A percentile compares a stretch with the other conserved stretches of the same genome.
These are phyloP conservation scores for Hippocampus abdominalis DNA, from an alignment of 2,113 vertebrate genomes.

Conservation along the genomic window DNA sequence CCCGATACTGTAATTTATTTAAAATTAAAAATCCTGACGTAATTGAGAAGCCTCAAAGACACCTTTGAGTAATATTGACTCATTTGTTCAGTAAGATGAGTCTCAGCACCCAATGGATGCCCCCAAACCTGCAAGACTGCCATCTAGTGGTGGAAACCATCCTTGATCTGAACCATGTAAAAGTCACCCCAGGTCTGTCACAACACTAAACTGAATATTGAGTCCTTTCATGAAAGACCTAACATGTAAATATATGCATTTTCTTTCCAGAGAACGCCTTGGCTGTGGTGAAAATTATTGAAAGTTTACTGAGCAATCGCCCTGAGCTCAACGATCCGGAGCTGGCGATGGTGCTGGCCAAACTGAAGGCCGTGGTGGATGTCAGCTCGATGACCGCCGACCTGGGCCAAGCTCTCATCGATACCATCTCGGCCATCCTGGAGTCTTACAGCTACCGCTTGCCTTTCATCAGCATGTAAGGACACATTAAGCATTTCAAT, in stretches of 20 bases:
- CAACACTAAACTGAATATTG: neutral
- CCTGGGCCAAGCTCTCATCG: conserved; percentile 63
- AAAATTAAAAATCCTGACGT: no score
- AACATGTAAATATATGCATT: neutral
- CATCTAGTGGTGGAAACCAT: conserved; percentile 72
- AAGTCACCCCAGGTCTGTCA: conserved; percentile 74
- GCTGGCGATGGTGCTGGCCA: conserved; percentile 61
- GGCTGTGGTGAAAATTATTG: conserved; percentile 65
- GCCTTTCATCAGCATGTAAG: conserved; percentile 70
- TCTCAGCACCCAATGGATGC: conserved; percentile 69
- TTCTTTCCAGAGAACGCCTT: conserved; percentile 57
- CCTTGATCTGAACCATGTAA: conserved; percentile 60
- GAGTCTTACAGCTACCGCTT: conserved; percentile 64
- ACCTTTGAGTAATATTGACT: no score
- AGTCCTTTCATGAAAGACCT: neutral
- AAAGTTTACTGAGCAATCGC: conserved; percentile 45
- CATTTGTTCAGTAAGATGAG: conserved; percentile 51
- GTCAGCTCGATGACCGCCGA: conserved; percentile 45
- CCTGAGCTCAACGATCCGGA: conserved; percentile 50
- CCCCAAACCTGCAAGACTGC: conserved; percentile 69
- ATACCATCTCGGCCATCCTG: conserved; percentile 69
- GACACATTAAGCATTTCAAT: neutral
- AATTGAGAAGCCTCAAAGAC: no score
- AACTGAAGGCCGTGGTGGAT: conserved; percentile 54
- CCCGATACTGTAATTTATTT: no score